Conservation (phyloP, 2,888 invertebrate species). For the Lasioglossum calceatum region DNA sequence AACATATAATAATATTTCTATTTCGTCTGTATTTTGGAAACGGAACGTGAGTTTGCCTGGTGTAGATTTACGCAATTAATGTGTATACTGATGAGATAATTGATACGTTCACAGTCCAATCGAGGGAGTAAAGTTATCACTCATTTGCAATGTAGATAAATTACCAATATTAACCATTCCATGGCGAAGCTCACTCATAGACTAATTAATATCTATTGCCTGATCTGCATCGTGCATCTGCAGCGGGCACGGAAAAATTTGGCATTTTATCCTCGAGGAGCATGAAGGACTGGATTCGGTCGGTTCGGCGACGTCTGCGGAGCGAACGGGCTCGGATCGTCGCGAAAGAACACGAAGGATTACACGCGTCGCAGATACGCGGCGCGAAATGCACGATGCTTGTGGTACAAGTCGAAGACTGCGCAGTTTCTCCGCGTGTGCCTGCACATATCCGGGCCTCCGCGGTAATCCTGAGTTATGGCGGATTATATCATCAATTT, state of each 20-base stretch:
- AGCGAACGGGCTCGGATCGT: not conserved
- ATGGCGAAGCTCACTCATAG: no score
- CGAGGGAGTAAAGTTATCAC: no score
- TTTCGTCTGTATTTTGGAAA: no score
- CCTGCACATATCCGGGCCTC: conserved; percentile 60
- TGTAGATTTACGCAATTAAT: no score
- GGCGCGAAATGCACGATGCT: conserved; percentile 39
- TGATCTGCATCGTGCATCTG: not conserved
- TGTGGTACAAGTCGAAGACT: conserved; percentile 60
- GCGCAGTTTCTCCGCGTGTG: conserved; percentile 50
- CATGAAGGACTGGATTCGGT: not conserved
- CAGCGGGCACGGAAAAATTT: not conserved
- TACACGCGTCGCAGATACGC: conserved; percentile 10
- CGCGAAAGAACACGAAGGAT: conserved; percentile 42
- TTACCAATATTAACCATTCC: no score
- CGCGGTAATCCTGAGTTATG: conserved; percentile 83
- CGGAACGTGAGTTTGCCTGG: no score
- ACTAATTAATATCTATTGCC: no score
- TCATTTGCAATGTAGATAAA: no score
- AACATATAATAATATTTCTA: not conserved
- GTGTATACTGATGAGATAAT: no score
- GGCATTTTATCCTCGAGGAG: not conserved
- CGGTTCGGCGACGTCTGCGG: not conserved
- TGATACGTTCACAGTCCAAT: no score
- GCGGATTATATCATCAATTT: conserved; percentile 83